Conservation (phyloP, 1,140 invertebrate genomes). For the Penaeus vannamei region DNA sequence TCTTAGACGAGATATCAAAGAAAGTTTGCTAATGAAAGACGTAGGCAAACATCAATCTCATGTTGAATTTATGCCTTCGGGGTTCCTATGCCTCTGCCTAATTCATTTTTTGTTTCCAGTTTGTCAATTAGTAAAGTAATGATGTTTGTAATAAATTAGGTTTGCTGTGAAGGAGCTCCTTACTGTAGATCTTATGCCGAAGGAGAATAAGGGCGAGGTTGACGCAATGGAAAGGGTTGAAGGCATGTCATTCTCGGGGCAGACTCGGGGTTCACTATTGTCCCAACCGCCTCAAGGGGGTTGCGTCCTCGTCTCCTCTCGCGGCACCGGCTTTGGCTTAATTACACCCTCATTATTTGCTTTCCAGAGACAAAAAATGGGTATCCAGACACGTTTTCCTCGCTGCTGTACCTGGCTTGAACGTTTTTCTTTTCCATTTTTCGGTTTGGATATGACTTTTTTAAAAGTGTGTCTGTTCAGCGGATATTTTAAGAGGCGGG, state of each 20-base stretch:
- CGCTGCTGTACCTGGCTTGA: too few relatives aligned
- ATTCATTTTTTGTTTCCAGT: conserved; percentile 40
- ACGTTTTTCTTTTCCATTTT: too few relatives aligned
- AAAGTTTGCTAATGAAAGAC: too few relatives aligned
- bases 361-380: too few relatives aligned
- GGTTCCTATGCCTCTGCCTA: neutral
- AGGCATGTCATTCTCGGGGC: conserved; percentile 26
- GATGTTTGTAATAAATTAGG: conserved; percentile 28
- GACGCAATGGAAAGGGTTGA: neutral
- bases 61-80: too few relatives aligned
- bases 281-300: conserved; percentile 13
- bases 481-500: neutral
- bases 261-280: neutral
- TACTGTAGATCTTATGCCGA: neutral
- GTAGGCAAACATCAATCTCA: neutral
- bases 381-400: too few relatives aligned
- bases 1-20: too few relatives aligned
- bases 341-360: too few relatives aligned
- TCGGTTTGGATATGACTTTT: too few relatives aligned
- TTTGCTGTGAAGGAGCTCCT: neutral
- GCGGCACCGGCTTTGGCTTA: conserved; percentile 4
- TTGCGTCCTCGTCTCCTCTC: neutral
- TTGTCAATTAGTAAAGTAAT: conserved; percentile 50
- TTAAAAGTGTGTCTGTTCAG: neutral
- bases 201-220: neutral